These are phyloP conservation scores for Calyptommatus sinebrachiatus DNA, from an alignment of 2,113 vertebrate genomes.

Conservation along the genomic window DNA sequence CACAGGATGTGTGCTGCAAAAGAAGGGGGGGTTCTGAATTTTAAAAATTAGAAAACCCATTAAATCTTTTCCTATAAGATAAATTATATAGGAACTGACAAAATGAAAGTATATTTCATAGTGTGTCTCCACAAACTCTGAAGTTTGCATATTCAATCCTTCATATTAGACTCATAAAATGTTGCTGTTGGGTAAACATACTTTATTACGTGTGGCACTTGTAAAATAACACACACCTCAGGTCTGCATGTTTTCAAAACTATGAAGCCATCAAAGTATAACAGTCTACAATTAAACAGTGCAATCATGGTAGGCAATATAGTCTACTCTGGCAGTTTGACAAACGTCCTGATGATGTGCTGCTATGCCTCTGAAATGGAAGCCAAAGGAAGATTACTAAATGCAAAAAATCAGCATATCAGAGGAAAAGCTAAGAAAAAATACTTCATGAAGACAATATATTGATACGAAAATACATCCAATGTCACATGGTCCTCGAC, in stretches of 20 bases:
- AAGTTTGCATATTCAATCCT: slow-evolving; percentile 22
- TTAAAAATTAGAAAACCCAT: slow-evolving; percentile 6
- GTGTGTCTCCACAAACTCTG: slow-evolving; percentile 7
- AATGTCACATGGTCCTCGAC: too few species aligned
- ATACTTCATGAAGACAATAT: too few species aligned
- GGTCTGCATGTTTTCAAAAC: slow-evolving; percentile 4
- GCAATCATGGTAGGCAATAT: background rate
- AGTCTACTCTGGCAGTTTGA: background rate
- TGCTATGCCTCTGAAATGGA: background rate
- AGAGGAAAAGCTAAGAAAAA: background rate
- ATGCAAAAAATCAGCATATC: background rate
- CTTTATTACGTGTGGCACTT: slow-evolving; percentile 19
- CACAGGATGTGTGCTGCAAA: background rate
- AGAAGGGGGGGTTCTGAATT: background rate
- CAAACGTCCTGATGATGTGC: background rate
- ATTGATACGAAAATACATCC: too few species aligned
- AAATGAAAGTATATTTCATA: slow-evolving; percentile 18
- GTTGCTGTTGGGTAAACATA: slow-evolving; percentile 7
- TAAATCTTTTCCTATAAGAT: slow-evolving; percentile 10
- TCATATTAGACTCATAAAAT: slow-evolving; percentile 15
- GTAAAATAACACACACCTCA: slow-evolving; percentile 15
- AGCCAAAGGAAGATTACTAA: background rate
- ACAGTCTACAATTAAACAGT: background rate
- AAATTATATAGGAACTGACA: slow-evolving; percentile 13
- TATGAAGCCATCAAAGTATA: background rate